Evolutionary conservation across 2,797 vertebrate species (phyloP).

Genomic region (Scomberomorus guttatus): DNA sequence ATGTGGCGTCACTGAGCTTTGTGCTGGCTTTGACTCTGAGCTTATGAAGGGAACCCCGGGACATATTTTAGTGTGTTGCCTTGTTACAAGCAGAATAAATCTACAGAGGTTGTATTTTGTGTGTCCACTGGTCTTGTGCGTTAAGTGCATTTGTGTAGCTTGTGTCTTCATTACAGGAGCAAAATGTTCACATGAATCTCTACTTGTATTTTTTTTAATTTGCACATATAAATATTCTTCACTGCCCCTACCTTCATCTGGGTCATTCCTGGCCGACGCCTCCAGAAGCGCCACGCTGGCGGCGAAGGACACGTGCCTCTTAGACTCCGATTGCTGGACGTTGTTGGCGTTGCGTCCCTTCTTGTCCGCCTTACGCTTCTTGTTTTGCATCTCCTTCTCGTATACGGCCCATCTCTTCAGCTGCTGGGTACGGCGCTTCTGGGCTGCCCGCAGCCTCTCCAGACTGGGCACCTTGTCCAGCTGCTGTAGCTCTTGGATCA

Average conservation of each 20-base stretch:
- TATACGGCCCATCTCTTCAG: conserved; percentile 97
- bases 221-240: conserved; percentile 12
- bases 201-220: conserved; percentile 3
- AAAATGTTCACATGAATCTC: neutral
- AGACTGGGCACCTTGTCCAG: conserved; percentile 96
- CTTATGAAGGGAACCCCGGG: conserved; percentile 8
- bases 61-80: conserved; percentile 21
- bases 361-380: conserved; percentile 93
- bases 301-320: conserved; percentile 92
- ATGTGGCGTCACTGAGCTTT: conserved; percentile 43
- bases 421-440: conserved; percentile 96
- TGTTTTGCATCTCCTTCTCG: conserved; percentile 96
- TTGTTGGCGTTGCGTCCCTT: conserved; percentile 81
- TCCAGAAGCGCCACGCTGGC: conserved; percentile 94
- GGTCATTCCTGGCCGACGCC: conserved; percentile 94
- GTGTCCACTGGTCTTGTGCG: neutral
- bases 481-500: conserved; percentile 96
- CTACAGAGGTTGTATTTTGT: neutral
- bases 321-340: conserved; percentile 68
- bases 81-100: conserved; percentile 23
- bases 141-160: conserved; percentile 1
- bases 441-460: conserved; percentile 94
- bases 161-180: neutral
- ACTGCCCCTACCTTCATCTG: conserved; percentile 91
- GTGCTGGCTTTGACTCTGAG: conserved; percentile 23